Conservation (phyloP, 2,113 vertebrate species). For the Anarhynchus alexandrinus region DNA sequence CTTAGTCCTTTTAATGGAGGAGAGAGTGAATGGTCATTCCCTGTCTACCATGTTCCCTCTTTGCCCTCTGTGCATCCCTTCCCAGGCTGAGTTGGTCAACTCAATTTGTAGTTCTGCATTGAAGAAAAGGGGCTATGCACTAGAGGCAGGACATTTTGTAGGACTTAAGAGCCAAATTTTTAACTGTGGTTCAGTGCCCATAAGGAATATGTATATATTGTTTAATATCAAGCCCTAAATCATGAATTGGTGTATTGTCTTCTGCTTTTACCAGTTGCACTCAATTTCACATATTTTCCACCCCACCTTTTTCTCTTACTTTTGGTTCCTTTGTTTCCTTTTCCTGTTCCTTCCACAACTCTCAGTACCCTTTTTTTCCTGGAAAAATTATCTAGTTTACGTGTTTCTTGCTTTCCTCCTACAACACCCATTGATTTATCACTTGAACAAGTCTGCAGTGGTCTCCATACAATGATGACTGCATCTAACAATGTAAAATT, state of each 20-base stretch:
- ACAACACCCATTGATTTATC: neutral
- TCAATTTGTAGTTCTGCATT: neutral
- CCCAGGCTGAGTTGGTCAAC: neutral
- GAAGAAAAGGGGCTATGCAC: neutral
- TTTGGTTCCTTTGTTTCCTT: neutral
- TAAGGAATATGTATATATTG: neutral
- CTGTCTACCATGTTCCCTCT: neutral
- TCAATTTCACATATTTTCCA: neutral
- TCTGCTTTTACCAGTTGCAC: neutral
- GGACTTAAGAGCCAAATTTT: neutral
- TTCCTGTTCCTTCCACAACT: neutral
- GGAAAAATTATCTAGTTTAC: neutral
- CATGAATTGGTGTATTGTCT: neutral
- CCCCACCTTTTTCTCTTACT: neutral
- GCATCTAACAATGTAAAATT: neutral
- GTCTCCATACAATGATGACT: neutral
- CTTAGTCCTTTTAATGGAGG: neutral
- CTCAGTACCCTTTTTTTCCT: neutral
- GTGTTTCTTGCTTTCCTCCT: neutral
- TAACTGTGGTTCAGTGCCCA: neutral
- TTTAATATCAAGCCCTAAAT: neutral
- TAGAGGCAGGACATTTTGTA: neutral
- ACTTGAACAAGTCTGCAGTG: neutral
- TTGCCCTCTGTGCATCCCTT: fast-evolving
- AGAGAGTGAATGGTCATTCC: neutral